Evolutionary conservation across 2,888 invertebrate genomes (phyloP).

Genomic region (Agriopis leucophaearia): DNA sequence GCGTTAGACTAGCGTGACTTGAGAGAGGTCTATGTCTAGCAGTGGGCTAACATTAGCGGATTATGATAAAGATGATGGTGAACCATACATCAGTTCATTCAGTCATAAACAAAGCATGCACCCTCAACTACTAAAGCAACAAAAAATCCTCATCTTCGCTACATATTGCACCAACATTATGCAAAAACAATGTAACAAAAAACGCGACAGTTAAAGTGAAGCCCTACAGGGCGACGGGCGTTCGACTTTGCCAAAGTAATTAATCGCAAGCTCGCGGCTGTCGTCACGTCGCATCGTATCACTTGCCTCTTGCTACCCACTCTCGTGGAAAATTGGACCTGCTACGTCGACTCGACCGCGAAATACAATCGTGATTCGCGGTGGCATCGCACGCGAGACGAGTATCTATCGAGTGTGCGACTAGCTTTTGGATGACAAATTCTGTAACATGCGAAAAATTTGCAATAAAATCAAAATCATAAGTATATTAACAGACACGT

Average conservation of each 20-base stretch:
- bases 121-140: slow-evolving; percentile 12
- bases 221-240: slow-evolving; percentile 66
- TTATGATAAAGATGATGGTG: too few species aligned
- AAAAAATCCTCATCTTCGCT: slow-evolving; percentile 43
- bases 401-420: slow-evolving; percentile 17
- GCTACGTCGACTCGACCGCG: slow-evolving; percentile 69
- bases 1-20: too few species aligned
- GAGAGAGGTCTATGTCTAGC: too few species aligned
- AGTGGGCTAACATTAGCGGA: too few species aligned
- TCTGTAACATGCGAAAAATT: background rate
- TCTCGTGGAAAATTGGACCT: slow-evolving; percentile 81
- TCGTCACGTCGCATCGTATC: slow-evolving; percentile 80
- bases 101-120: background rate
- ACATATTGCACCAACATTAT: slow-evolving; percentile 55
- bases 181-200: slow-evolving; percentile 71
- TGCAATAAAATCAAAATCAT: background rate
- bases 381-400: slow-evolving; percentile 35
- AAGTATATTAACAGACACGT: too few species aligned
- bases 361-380: slow-evolving; percentile 65
- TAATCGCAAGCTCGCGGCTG: slow-evolving; percentile 75
- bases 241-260: slow-evolving; percentile 78
- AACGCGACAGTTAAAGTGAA: slow-evolving; percentile 75
- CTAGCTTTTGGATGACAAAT: slow-evolving; percentile 13
- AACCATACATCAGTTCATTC: too few species aligned
- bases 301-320: slow-evolving; percentile 65